Percentiles rank a stretch among this genome's conserved stretches.
Evolutionary conservation across 1,140 invertebrate genomes (phyloP).

Genomic region (Drosophila pallidifrons): DNA sequence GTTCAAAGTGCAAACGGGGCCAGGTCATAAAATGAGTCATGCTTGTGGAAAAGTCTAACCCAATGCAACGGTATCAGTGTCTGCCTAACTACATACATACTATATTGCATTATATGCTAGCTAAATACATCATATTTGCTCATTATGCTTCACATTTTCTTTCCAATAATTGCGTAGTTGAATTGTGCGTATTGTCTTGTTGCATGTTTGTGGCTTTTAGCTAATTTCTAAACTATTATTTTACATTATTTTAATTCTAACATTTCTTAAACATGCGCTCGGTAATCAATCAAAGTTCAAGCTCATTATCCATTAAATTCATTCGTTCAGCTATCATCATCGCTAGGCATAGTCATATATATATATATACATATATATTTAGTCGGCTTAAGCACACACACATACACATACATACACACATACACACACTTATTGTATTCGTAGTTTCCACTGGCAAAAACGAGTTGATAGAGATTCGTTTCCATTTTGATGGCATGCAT

Average conservation of each 20-base stretch:
- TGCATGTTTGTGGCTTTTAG: constrained; percentile 58
- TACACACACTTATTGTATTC: constrained; percentile 31
- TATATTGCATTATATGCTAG: constrained; percentile 15
- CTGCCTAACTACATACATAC: constrained; percentile 43
- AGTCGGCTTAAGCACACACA: constrained; percentile 55
- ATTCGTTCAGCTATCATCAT: constrained; percentile 31
- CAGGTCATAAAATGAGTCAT: constrained; percentile 47
- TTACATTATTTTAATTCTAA: constrained; percentile 26
- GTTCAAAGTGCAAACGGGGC: constrained; percentile 62
- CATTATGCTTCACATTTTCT: constrained; percentile 29
- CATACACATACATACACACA: constrained; percentile 27
- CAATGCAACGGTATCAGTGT: constrained; percentile 69
- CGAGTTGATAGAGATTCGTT: background rate
- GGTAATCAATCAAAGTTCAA: too few species aligned
- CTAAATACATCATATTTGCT: background rate
- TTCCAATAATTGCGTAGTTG: constrained; percentile 56
- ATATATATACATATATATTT: constrained; percentile 15
- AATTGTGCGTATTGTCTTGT: constrained; percentile 61
- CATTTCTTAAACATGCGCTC: constrained; percentile 10
- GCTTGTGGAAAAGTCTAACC: constrained; percentile 51
- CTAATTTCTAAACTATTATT: constrained; percentile 32
- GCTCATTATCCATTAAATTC: background rate
- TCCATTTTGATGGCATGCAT: background rate
- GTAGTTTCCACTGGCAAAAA: constrained; percentile 27
- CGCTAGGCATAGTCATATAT: constrained; percentile 14